Percentiles rank a stretch among this genome's conserved stretches.
Conservation (phyloP, 2,113 vertebrate genomes). For the Budorcas taxicolor region DNA sequence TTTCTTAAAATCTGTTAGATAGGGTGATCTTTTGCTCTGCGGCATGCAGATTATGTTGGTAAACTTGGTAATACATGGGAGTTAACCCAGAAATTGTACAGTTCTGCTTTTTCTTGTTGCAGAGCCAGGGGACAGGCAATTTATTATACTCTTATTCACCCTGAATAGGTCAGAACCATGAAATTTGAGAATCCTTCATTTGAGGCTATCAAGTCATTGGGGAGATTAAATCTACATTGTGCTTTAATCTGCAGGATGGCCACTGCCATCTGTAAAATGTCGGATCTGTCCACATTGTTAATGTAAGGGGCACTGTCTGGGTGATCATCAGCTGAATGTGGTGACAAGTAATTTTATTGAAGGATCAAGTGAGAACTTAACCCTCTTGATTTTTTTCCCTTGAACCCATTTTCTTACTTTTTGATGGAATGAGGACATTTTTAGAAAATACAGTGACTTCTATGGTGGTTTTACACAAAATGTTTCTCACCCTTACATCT, state of each 20-base stretch:
- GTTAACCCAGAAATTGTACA: slow-evolving; percentile 71
- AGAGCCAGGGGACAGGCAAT: slow-evolving; percentile 57
- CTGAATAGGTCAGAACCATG: slow-evolving; percentile 74
- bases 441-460: slow-evolving; percentile 40
- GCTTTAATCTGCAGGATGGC: slow-evolving; percentile 61
- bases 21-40: slow-evolving; percentile 69
- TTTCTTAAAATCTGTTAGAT: slow-evolving; percentile 66
- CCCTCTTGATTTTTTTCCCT: slow-evolving; percentile 40
- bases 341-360: slow-evolving; percentile 68
- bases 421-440: slow-evolving; percentile 40
- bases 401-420: slow-evolving; percentile 58
- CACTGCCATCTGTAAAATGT: slow-evolving; percentile 71
- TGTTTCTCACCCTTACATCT: slow-evolving; percentile 33
- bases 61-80: slow-evolving; percentile 72
- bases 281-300: slow-evolving; percentile 60
- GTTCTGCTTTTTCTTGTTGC: slow-evolving; percentile 61
- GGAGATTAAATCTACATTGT: slow-evolving; percentile 78
- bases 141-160: slow-evolving; percentile 78
- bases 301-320: slow-evolving; percentile 45
- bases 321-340: slow-evolving; percentile 57
- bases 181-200: slow-evolving; percentile 73
- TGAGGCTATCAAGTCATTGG: slow-evolving; percentile 72
- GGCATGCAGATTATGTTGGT: slow-evolving; percentile 78
- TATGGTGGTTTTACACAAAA: slow-evolving; percentile 46
- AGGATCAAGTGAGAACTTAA: slow-evolving; percentile 45